phyloP scores from a whole-genome alignment of 2,113 vertebrate genomes.

The Bos indicus region DNA sequence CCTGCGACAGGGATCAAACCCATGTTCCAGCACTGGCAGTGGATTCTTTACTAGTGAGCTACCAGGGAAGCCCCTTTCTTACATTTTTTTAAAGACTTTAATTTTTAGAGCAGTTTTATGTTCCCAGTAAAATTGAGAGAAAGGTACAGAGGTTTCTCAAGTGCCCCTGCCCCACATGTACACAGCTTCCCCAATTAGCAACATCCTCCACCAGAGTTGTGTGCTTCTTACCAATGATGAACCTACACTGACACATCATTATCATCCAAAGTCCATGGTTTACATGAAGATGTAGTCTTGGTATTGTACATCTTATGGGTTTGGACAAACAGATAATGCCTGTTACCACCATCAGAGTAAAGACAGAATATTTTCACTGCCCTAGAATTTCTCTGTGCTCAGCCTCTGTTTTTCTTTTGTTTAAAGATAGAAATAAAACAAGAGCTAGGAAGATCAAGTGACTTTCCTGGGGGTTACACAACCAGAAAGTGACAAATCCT shows the following conservation, averaged over 20 bases:
- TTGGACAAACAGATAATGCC: background rate
- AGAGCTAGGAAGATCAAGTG: background rate
- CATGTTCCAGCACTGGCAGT: background rate
- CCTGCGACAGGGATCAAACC: background rate
- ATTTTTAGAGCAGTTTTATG: background rate
- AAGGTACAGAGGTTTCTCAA: background rate
- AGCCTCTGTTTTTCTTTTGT: background rate
- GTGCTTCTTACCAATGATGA: background rate
- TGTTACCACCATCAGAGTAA: background rate
- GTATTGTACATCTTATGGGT: background rate
- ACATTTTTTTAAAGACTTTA: background rate
- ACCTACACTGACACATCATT: background rate
- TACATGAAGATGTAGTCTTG: background rate
- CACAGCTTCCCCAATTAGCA: background rate
- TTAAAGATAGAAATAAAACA: background rate
- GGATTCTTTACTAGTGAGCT: background rate
- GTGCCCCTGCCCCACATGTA: too few relatives aligned
- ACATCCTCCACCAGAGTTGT: too few relatives aligned
- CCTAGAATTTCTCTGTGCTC: background rate
- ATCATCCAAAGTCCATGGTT: background rate
- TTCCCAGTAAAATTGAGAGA: background rate
- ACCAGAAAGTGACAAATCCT: background rate
- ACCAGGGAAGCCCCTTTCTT: background rate
- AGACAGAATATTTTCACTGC: background rate
- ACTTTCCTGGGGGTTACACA: background rate